Evolutionary conservation across 1,140 invertebrate genomes (phyloP).

Genomic region (Scaptomyza montana): DNA sequence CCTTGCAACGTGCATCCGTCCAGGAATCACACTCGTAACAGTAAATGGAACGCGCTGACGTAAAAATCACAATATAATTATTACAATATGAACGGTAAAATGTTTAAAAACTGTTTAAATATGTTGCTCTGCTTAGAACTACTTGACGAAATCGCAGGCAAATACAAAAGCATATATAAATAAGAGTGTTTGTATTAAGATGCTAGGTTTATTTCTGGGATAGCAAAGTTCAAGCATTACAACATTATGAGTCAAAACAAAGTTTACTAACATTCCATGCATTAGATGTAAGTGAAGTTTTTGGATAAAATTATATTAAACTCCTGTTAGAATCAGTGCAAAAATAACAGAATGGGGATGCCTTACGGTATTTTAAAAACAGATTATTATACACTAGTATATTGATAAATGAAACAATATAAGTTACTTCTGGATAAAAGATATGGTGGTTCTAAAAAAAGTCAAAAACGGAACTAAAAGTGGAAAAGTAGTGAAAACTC

Average conservation of each 20-base stretch:
- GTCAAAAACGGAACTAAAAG: too few relatives aligned
- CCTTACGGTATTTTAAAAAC: too few relatives aligned
- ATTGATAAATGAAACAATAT: too few relatives aligned
- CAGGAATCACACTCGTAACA: constrained; percentile 97
- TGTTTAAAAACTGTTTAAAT: neutral
- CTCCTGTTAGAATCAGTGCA: too few relatives aligned
- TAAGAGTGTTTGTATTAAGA: neutral
- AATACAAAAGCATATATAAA: constrained; percentile 38
- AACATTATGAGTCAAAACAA: neutral
- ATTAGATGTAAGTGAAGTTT: too few relatives aligned
- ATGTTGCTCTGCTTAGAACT: constrained; percentile 11
- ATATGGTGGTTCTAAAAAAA: too few relatives aligned
- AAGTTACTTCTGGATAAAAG: too few relatives aligned
- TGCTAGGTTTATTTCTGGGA: too few relatives aligned
- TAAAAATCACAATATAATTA: constrained; percentile 35
- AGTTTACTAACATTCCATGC: constrained; percentile 2
- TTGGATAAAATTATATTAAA: too few relatives aligned
- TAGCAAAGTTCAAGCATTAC: constrained; percentile 30
- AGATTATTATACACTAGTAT: too few relatives aligned
- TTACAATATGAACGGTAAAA: neutral
- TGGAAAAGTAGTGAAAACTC: too few relatives aligned
- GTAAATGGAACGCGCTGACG: constrained; percentile 91
- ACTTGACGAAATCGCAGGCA: constrained; percentile 14
- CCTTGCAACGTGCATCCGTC: constrained; percentile 93
- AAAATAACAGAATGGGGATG: neutral